These are phyloP conservation scores for Lepus townsendii DNA, from an alignment of 2,797 vertebrate species.

Conservation along the genomic window DNA sequence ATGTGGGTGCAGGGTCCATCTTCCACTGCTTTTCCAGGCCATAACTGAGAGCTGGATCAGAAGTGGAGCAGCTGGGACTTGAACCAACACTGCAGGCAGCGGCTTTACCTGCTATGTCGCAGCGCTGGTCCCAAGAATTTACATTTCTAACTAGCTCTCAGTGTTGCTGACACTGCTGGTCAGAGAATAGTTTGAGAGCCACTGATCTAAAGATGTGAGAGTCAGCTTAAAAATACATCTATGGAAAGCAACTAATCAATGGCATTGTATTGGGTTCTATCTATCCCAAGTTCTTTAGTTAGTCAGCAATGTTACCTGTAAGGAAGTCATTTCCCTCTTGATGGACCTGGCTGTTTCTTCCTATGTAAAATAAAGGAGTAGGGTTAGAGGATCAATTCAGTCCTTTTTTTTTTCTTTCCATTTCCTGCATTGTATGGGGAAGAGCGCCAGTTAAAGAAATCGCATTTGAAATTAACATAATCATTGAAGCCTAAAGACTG, in stretches of 20 bases:
- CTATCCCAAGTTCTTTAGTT: background rate
- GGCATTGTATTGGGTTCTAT: background rate
- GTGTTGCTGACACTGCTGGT: background rate
- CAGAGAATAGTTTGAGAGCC: background rate
- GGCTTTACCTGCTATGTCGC: no score
- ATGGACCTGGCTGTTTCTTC: background rate
- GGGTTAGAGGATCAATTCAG: constrained; percentile 2
- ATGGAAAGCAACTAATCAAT: background rate
- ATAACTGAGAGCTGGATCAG: no score
- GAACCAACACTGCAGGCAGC: no score
- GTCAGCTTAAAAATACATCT: constrained; percentile 8
- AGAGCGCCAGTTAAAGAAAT: constrained; percentile 6
- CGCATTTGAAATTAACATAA: constrained; percentile 29
- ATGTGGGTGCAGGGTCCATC: no score
- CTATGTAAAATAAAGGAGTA: constrained; percentile 28
- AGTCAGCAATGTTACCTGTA: background rate
- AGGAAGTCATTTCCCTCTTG: background rate
- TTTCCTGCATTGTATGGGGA: constrained; percentile 13
- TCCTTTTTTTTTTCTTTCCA: background rate
- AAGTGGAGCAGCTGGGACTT: no score
- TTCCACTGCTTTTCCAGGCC: no score
- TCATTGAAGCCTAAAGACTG: background rate
- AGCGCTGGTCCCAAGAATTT: background rate
- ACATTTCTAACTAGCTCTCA: background rate
- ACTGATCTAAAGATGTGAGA: background rate